Conservation (phyloP, 2,113 vertebrate genomes). For the Sylvilagus bachmani region DNA sequence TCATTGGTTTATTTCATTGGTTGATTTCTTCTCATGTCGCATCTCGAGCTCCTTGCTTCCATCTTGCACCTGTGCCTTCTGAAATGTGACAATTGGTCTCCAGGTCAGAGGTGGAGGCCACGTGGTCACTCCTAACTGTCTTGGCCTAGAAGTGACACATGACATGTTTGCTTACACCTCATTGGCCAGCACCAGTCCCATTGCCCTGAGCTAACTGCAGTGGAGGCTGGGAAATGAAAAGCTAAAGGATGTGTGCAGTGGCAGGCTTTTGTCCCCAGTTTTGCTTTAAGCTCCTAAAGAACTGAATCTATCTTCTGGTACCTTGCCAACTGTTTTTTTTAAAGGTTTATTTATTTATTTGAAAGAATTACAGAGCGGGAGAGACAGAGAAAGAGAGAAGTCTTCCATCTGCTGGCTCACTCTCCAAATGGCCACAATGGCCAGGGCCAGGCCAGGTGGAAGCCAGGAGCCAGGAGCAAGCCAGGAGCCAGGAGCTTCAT, state of each 20-base stretch:
- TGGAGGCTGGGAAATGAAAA: neutral
- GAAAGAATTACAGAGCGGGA: too few relatives aligned
- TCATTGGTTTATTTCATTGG: neutral
- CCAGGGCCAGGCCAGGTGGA: too few relatives aligned
- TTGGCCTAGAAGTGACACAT: neutral
- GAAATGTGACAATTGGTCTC: neutral
- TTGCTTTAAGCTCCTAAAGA: neutral
- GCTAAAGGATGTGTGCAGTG: neutral
- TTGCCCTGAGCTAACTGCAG: neutral
- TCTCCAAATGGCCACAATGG: too few relatives aligned
- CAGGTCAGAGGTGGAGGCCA: neutral
- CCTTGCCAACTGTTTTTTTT: too few relatives aligned
- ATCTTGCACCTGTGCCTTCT: neutral
- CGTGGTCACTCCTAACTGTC: neutral
- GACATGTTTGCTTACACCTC: neutral
- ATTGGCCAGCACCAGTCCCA: neutral
- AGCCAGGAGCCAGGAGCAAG: too few relatives aligned
- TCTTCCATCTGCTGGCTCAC: too few relatives aligned
- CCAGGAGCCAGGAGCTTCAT: too few relatives aligned
- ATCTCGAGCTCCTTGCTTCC: neutral
- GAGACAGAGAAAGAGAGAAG: too few relatives aligned
- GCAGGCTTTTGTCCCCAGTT: neutral
- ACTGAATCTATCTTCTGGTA: neutral
- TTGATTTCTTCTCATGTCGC: neutral
- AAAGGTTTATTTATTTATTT: too few relatives aligned